phyloP scores from a whole-genome alignment of 2,113 vertebrate species.

The Calonectris borealis region DNA sequence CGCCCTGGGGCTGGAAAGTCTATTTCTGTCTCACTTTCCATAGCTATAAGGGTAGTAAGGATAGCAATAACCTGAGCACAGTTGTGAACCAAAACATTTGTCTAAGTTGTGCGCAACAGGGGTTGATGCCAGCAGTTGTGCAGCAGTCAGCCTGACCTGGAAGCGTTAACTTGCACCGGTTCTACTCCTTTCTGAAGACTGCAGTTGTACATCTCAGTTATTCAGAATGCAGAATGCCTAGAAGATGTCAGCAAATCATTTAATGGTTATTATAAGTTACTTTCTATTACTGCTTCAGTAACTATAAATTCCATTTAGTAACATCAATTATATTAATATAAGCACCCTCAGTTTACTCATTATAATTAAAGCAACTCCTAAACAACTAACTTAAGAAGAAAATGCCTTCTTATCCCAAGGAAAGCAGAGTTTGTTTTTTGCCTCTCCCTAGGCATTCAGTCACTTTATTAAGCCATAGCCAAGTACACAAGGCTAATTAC shows the following conservation, averaged over 20 bases:
- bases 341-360: slow-evolving; percentile 27
- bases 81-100: not conserved
- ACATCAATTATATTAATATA: slow-evolving; percentile 34
- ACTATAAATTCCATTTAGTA: slow-evolving; percentile 5
- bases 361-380: slow-evolving; percentile 17
- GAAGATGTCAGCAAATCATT: not conserved
- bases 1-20: not conserved
- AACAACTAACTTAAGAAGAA: not conserved
- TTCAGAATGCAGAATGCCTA: not conserved
- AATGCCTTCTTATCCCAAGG: not conserved
- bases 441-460: not conserved
- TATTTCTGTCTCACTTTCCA: not conserved
- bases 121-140: not conserved
- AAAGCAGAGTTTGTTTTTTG: slow-evolving; percentile 10
- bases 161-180: not conserved
- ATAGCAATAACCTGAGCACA: rapidly evolving
- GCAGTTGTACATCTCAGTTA: not conserved
- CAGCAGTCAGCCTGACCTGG: not conserved
- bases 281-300: slow-evolving; percentile 47
- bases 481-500: not conserved
- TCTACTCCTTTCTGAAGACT: not conserved
- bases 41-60: not conserved
- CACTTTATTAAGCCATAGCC: not conserved
- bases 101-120: not conserved
- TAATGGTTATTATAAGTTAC: not conserved